phyloP scores from a whole-genome alignment of 2,113 vertebrate species.

The Syngnathoides biaculeatus region DNA sequence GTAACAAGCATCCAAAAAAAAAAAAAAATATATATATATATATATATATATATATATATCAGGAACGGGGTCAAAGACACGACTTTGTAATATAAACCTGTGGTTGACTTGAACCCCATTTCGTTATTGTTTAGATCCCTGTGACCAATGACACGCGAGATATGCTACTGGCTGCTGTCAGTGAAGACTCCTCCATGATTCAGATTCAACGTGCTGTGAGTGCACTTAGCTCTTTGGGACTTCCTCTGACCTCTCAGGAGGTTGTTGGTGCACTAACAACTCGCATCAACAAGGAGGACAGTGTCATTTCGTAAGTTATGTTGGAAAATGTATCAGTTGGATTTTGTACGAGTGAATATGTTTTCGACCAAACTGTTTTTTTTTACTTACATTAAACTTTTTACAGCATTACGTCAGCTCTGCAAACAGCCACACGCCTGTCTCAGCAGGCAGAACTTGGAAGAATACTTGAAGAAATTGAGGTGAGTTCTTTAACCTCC shows the following conservation, averaged over 20 bases:
- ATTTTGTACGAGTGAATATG: not conserved
- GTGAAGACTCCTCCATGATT: constrained; percentile 86
- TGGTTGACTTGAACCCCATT: not conserved
- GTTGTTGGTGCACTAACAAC: constrained; percentile 82
- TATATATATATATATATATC: no score
- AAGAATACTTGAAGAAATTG: constrained; percentile 92
- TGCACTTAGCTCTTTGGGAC: constrained; percentile 84
- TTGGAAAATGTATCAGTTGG: not conserved
- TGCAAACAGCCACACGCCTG: constrained; percentile 87
- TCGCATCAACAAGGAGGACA: constrained; percentile 93
- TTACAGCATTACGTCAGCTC: constrained; percentile 84
- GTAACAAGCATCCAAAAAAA: no score
- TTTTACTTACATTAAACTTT: not conserved
- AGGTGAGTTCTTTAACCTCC: constrained; percentile 72
- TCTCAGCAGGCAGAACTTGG: constrained; percentile 91
- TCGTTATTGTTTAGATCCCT: constrained; percentile 73
- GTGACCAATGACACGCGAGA: constrained; percentile 94
- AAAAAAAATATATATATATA: no score
- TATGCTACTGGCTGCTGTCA: constrained; percentile 87
- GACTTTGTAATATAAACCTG: no score
- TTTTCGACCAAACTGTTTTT: not conserved
- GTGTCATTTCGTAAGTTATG: constrained; percentile 83
- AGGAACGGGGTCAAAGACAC: no score
- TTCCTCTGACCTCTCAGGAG: constrained; percentile 90
- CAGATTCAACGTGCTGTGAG: constrained; percentile 92